Percentiles rank a stretch among this genome's conserved stretches.
phyloP scores from a whole-genome alignment of 2,113 vertebrate genomes.

The Rhegmatorhina hoffmannsi region DNA sequence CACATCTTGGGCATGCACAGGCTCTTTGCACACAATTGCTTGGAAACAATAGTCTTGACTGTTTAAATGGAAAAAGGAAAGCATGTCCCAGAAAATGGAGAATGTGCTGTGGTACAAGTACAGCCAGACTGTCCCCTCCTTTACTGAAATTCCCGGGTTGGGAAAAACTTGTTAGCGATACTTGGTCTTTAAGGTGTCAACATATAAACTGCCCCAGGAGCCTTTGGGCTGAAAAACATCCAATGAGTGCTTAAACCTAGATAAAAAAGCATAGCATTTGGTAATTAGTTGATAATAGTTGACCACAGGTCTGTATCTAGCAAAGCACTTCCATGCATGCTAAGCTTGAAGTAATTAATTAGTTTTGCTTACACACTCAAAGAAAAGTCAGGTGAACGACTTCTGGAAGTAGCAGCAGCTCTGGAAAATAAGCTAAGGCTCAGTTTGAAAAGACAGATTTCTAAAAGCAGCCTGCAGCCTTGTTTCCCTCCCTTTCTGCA shows the following conservation, averaged over 20 bases:
- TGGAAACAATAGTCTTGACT: not conserved
- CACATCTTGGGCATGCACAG: accelerated
- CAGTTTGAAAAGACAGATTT: not conserved
- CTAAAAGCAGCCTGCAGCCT: not conserved
- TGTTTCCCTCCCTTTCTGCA: not conserved
- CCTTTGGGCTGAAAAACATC: not conserved
- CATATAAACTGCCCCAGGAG: not conserved
- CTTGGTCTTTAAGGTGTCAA: not conserved
- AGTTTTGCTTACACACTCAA: not conserved
- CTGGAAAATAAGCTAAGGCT: not conserved
- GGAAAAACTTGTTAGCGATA: not conserved
- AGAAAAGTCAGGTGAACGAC: not conserved
- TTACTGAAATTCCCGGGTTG: not conserved
- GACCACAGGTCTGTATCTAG: not conserved
- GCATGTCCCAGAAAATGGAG: not conserved
- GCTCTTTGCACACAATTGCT: not conserved
- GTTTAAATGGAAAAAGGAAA: not conserved
- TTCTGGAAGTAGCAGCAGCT: not conserved
- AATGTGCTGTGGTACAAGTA: not conserved
- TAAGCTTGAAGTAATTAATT: not conserved
- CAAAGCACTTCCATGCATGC: not conserved
- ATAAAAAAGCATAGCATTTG: not conserved
- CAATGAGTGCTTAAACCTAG: not conserved
- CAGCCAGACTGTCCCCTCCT: not conserved
- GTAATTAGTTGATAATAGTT: not conserved